phyloP scores from a whole-genome alignment of 1,140 invertebrate species.

The Subanguina moxae region DNA sequence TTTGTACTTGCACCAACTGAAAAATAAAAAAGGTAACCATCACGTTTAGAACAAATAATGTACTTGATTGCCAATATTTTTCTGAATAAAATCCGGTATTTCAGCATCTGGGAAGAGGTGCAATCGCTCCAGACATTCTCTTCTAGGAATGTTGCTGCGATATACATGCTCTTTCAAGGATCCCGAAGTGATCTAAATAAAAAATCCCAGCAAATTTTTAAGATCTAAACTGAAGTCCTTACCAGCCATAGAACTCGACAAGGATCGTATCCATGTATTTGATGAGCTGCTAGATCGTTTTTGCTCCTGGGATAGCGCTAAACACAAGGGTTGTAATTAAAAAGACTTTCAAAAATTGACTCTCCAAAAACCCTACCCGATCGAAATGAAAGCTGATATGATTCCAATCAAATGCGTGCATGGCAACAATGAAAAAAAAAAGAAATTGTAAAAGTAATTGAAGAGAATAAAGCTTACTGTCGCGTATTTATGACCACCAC shows the following conservation, averaged over 20 bases:
- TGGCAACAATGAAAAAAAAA: constrained; percentile 35
- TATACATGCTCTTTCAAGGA: constrained; percentile 23
- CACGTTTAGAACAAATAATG: neutral
- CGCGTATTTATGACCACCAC: constrained; percentile 55
- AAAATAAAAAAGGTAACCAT: constrained; percentile 32
- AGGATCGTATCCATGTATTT: constrained; percentile 58
- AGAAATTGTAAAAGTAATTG: no score
- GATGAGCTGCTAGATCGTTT: constrained; percentile 49
- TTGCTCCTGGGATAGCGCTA: constrained; percentile 52
- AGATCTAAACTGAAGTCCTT: no score
- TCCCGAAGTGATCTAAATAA: constrained; percentile 22
- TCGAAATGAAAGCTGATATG: constrained; percentile 52
- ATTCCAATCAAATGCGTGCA: constrained; percentile 59
- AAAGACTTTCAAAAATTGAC: neutral
- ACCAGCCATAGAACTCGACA: constrained; percentile 48
- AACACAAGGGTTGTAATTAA: constrained; percentile 19
- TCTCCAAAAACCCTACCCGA: constrained; percentile 29
- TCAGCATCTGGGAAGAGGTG: constrained; percentile 56
- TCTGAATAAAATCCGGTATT: constrained; percentile 48
- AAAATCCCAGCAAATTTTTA: no score
- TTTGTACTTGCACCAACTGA: constrained; percentile 50
- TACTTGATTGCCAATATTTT: constrained; percentile 56
- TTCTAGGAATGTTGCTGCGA: constrained; percentile 20
- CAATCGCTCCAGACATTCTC: constrained; percentile 48
- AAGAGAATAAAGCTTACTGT: constrained; percentile 13